phyloP scores from a whole-genome alignment of 2,797 vertebrate genomes.

The Gymnothorax javanicus region DNA sequence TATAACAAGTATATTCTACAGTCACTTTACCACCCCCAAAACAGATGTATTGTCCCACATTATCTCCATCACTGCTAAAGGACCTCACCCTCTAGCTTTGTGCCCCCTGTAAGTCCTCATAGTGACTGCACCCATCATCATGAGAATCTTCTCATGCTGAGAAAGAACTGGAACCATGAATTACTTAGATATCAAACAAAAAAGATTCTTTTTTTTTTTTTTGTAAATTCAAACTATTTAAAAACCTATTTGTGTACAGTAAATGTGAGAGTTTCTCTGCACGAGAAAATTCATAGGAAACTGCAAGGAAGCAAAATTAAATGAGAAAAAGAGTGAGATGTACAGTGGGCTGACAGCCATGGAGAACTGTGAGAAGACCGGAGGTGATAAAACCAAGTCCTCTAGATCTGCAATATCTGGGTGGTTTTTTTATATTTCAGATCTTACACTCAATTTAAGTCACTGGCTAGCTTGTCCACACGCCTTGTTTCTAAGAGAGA shows the following conservation, averaged over 20 bases:
- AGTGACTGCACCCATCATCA: not conserved
- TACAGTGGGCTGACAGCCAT: not conserved
- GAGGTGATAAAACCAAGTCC: not conserved
- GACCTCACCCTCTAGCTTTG: not conserved
- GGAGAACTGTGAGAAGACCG: not conserved
- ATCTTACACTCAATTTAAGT: not conserved
- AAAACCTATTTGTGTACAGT: not conserved
- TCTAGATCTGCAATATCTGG: no score
- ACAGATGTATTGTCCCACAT: not conserved
- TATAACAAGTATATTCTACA: not conserved
- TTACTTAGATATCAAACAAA: no score
- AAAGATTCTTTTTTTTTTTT: no score
- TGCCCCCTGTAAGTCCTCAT: not conserved
- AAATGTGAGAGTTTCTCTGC: not conserved
- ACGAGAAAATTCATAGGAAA: not conserved
- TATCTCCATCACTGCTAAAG: not conserved
- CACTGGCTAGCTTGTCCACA: not conserved
- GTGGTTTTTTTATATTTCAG: not conserved
- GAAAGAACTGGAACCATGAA: not conserved
- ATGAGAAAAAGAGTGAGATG: not conserved
- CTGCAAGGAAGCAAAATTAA: not conserved
- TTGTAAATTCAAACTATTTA: not conserved
- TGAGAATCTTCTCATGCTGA: no score
- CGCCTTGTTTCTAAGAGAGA: not conserved
- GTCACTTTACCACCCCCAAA: not conserved